Evolutionary conservation across 64 coral and sea anemone species (phyloP), one percentile per base, ranked within the genome.

Genomic region (Trachythela sp.): DNA sequence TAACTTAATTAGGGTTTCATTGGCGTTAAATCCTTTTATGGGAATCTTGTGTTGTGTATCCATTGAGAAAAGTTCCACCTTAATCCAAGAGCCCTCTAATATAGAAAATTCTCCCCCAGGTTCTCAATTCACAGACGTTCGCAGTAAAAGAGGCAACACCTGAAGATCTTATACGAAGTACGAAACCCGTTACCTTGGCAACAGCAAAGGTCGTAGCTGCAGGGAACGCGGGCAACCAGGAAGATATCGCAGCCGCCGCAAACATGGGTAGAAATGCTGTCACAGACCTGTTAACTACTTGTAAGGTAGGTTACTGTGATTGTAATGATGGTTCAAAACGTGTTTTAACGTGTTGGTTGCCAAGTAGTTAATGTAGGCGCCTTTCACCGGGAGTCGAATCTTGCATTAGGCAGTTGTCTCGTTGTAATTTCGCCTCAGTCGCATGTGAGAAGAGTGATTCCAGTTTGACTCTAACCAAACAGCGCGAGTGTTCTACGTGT

Each of bases 141-240:
- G 92, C 95, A 29, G 88, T 84, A 24, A 92, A 93, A 48, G 91
- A 98, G 20, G 95, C 95, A 18, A 84, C 93, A 0, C 95, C 95
- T 9, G 95, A 98, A 84, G 95, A 98, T 33, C 95, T 98, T 27
- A 98, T 98, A 31, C 88, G 95, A 37, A 93, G 93, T 18, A 98
- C 95, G 0, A 98, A 98, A 76, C 39, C 85, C 1, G 91, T 98
- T 49, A 98, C 95, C 70, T 94, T 98, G 87, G 95, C 95, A 94
- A 98, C 95, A 45, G 95, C 95, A 2, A 98, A 98, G 86, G 93
- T 89, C 13, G 95, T 98, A 13, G 95, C 95, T 87, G 95, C 95
- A 32, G 95, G 95, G 14, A 94, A 98, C 71, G 94, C 95, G 14
- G 86, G 91, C 32, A 94, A 98, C 30, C 95, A 94, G 70, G 95